Evolutionary conservation across 2,888 invertebrate genomes (phyloP), one percentile per base, ranked within the genome.

Genomic region (Hipparchia semele): DNA sequence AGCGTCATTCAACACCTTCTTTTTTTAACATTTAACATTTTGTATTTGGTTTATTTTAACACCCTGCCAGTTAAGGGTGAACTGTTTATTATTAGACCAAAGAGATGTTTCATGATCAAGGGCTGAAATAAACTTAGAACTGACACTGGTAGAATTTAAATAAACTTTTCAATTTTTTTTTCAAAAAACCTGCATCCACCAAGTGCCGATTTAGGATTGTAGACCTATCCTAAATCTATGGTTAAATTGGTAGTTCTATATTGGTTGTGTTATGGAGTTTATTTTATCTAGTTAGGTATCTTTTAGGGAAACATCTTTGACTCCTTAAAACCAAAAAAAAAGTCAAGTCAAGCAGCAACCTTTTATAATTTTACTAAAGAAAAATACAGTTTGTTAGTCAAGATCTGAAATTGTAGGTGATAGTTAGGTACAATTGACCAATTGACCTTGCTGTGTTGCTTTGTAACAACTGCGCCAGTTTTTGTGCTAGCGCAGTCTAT

Each of bases 361-460:
- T 53, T 9, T 10, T 53, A 53, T 23, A 23, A 53, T 53, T n/a
- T n/a, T 6, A n/a, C 12, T n/a, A 56, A 6, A 5, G n/a, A 13
- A 56, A 56, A 61, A 61, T 61, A 49, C 9, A 46, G 8, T 49
- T 64, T 10, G 5, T 23, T 6, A 49, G 51, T 23, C 8, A 10
- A 64, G 64, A 23, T 49, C 51, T 51, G 53, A 12, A 65, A 65
- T 33, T 51, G 65, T 65, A 65, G 39, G 39, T 64, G 53, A 59
- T 23, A 59, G 13, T 10, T 39, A n/a, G 1, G 33, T 65, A 33
- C 53, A 23, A 13, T 23, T 23, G 23, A 33, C 53, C 53, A 65
- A 56, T 46, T 67, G 56, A 67, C 67, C 67, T 67, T 67, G 66
- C 45, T 56, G 23, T 49, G 23, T 5, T 64, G 10, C 51, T 67